Percentiles rank a stretch among this genome's conserved stretches.
phyloP scores from a whole-genome alignment of 2,888 invertebrate genomes.

The Plagodis dolabraria region DNA sequence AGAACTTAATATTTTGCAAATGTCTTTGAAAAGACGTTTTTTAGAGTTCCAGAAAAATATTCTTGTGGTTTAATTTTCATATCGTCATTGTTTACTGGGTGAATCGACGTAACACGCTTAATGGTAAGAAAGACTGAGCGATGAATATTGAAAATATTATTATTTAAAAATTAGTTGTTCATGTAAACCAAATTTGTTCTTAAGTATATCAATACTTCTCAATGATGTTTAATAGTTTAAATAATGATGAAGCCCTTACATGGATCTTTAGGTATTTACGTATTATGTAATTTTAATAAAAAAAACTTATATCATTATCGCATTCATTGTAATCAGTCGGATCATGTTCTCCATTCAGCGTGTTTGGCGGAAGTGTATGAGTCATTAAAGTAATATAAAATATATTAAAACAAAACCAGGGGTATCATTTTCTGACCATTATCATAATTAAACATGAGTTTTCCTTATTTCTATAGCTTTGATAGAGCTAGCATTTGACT shows the following conservation, averaged over 20 bases:
- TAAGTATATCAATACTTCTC: neutral
- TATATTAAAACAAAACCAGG: conserved; percentile 26
- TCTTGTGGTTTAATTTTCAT: neutral
- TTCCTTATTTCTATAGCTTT: too few species aligned
- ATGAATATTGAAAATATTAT: conserved; percentile 38
- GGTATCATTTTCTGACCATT: conserved; percentile 6
- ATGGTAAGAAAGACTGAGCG: conserved; percentile 66
- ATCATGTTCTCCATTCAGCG: conserved; percentile 75
- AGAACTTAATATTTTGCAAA: too few species aligned
- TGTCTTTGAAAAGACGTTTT: too few species aligned
- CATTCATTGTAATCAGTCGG: conserved; percentile 72
- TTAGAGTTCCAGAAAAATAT: too few species aligned
- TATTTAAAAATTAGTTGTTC: neutral
- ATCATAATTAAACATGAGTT: neutral
- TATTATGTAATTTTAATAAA: conserved; percentile 60
- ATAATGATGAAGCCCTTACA: conserved; percentile 62
- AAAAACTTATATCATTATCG: conserved; percentile 37
- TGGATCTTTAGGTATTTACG: conserved; percentile 53
- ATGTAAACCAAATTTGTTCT: neutral
- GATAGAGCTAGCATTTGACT: too few species aligned
- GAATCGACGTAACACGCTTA: conserved; percentile 57
- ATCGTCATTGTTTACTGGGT: conserved; percentile 43
- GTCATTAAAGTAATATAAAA: conserved; percentile 57
- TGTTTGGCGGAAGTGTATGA: conserved; percentile 73
- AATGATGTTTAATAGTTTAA: conserved; percentile 71